Evolutionary conservation across 2,888 invertebrate species (phyloP).

Genomic region (Meiosimyza decipiens): DNA sequence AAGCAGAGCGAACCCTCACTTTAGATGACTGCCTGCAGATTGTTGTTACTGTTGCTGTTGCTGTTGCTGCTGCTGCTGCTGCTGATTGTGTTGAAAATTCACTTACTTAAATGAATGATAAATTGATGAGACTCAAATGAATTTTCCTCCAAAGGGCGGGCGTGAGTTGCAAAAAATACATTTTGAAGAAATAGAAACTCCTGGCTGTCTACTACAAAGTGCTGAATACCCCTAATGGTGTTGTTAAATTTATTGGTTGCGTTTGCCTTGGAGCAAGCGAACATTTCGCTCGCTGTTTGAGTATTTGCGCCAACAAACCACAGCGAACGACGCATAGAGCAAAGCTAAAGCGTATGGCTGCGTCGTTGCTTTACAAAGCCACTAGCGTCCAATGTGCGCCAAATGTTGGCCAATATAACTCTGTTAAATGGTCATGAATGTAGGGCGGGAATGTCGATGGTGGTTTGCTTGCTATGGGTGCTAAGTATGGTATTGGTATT

Average conservation of each 20-base stretch:
- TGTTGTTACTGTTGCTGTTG: too few species aligned
- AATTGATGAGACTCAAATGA: conserved; percentile 26
- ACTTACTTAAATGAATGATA: conserved; percentile 34
- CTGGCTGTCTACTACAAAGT: neutral
- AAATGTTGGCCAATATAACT: conserved; percentile 26
- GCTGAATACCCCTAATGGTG: conserved; percentile 20
- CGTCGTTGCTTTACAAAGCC: neutral
- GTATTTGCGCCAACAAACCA: conserved; percentile 26
- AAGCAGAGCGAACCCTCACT: too few species aligned
- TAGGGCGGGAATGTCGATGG: neutral
- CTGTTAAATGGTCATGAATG: neutral
- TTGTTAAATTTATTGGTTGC: conserved; percentile 34
- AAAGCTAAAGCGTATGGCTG: conserved; percentile 2
- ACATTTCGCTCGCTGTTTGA: too few species aligned
- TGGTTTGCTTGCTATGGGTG: neutral
- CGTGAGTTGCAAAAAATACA: neutral
- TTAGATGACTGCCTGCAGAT: too few species aligned
- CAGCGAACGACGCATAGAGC: neutral
- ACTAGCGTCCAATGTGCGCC: conserved; percentile 5
- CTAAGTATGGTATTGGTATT: neutral
- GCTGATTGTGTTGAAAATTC: conserved; percentile 24
- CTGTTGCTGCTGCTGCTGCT: neutral
- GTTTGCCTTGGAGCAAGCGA: conserved; percentile 6
- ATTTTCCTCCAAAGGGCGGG: neutral
- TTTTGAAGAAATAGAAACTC: neutral